Conservation (phyloP, 23 tunicate genomes). For the Oikopleura vanhoeffeni region DNA sequence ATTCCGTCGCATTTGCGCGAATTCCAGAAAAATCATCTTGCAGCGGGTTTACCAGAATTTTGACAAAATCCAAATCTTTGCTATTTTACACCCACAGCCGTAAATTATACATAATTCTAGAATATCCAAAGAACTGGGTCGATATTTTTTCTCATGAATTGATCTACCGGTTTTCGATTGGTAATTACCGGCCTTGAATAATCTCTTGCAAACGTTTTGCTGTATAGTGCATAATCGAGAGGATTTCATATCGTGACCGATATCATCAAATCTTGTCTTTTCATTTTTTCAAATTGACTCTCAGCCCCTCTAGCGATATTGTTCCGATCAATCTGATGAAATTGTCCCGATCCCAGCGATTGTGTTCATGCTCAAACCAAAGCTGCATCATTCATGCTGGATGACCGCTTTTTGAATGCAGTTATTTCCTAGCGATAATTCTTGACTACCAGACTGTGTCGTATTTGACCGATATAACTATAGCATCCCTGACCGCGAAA, state of each 20-base stretch:
- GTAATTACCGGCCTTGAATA: neutral
- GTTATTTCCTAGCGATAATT: neutral
- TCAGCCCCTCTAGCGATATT: neutral
- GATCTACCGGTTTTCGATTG: neutral
- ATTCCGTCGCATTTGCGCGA: neutral
- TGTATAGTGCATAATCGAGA: neutral
- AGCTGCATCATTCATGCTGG: neutral
- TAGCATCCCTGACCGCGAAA: neutral
- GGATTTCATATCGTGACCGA: neutral
- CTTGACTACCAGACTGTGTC: neutral
- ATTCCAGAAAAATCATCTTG: neutral
- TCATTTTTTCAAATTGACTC: neutral
- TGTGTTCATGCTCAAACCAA: neutral
- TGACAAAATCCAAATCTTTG: neutral
- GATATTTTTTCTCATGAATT: neutral
- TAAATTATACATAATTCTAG: neutral
- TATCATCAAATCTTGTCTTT: neutral
- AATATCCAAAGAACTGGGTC: neutral
- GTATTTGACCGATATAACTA: neutral
- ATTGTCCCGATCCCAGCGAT: neutral
- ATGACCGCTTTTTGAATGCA: neutral
- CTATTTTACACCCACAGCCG: neutral
- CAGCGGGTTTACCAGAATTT: neutral
- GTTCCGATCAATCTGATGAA: neutral
- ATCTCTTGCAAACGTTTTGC: neutral